These are phyloP conservation scores for Oscheius sp. DNA, from an alignment of 2,888 invertebrate species.

Conservation along the genomic window DNA sequence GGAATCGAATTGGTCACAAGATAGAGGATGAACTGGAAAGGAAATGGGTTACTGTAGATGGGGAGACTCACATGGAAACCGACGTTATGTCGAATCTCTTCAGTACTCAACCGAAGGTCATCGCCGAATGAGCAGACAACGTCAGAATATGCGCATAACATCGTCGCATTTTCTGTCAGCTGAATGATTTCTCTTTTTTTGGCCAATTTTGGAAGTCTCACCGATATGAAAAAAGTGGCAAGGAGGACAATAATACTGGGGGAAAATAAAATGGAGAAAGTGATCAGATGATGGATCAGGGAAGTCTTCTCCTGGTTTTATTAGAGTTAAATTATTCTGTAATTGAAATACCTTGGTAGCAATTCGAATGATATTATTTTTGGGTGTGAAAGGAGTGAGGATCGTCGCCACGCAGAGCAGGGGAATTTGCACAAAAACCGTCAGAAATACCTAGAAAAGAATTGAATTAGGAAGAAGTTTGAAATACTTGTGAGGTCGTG, in stretches of 20 bases:
- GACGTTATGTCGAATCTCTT: constrained; percentile 49
- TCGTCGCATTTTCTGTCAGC: constrained; percentile 43
- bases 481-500: constrained; percentile 36
- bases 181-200: constrained; percentile 21
- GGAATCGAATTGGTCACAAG: constrained; percentile 34
- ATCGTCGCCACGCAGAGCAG: constrained; percentile 43
- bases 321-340: neutral
- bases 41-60: too few relatives aligned
- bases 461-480: constrained; percentile 50
- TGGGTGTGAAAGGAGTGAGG: constrained; percentile 47
- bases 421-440: constrained; percentile 47
- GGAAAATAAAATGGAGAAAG: constrained; percentile 48
- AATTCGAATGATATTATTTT: constrained; percentile 43
- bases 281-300: constrained; percentile 1
- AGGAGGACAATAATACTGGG: constrained; percentile 43
- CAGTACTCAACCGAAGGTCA: constrained; percentile 40
- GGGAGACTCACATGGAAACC: constrained; percentile 43
- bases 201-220: neutral
- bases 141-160: constrained; percentile 52
- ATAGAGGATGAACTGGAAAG: constrained; percentile 43
- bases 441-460: constrained; percentile 32
- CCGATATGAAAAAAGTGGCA: constrained; percentile 37
- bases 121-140: constrained; percentile 48
- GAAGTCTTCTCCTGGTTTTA: neutral
- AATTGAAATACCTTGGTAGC: constrained; percentile 41